Conservation (phyloP, 2,797 vertebrate species). For the Ficedula albicollis region DNA sequence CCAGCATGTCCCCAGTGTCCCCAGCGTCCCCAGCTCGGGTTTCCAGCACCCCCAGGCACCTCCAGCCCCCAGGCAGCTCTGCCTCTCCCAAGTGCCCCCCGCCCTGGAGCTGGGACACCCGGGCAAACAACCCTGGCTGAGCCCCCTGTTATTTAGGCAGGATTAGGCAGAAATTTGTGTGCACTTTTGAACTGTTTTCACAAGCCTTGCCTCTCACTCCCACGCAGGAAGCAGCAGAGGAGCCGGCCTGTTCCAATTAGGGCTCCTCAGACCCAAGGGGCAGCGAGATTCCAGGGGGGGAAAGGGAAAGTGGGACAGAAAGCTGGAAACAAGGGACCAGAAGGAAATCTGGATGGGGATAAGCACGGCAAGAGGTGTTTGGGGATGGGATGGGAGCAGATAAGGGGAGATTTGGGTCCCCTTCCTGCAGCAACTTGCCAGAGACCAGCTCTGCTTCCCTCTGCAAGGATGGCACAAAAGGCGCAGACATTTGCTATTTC, state of each 20-base stretch:
- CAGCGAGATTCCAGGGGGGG: background rate
- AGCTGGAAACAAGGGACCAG: background rate
- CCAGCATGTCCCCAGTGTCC: no score
- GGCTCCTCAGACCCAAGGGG: conserved; percentile 10
- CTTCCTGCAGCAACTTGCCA: background rate
- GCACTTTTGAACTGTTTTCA: conserved; percentile 88
- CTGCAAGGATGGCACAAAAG: background rate
- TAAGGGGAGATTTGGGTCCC: background rate
- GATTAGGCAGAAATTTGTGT: conserved; percentile 85
- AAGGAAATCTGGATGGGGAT: background rate
- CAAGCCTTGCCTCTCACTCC: conserved; percentile 79
- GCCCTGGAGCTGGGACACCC: background rate
- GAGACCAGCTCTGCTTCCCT: background rate
- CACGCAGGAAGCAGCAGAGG: conserved; percentile 76
- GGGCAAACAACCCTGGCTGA: conserved; percentile 61
- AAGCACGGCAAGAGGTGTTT: background rate
- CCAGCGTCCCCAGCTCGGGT: background rate
- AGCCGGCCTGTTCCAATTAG: conserved; percentile 72
- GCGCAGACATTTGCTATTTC: conserved; percentile 27
- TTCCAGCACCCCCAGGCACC: conserved; percentile 3
- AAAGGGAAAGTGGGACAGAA: background rate
- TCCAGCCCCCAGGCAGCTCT: background rate
- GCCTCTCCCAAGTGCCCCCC: conserved; percentile 5
- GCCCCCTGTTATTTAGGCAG: conserved; percentile 84
- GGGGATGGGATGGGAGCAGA: background rate